Evolutionary conservation across 2,113 vertebrate genomes (phyloP).

Genomic region (Edolisoma coerulescens): DNA sequence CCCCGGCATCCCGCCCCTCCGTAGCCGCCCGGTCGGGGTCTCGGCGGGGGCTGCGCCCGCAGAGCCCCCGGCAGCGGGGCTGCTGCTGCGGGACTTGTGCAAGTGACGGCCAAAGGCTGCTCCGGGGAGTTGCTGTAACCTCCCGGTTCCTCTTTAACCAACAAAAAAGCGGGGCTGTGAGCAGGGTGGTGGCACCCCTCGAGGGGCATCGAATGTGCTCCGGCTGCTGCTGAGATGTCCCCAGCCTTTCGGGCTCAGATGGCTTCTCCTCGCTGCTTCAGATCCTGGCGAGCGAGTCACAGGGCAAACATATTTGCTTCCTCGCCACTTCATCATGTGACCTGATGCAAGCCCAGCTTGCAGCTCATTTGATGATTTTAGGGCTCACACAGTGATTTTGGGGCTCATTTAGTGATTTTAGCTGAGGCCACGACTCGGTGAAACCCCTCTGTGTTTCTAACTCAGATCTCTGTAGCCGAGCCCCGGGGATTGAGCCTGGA

Average conservation of each 20-base stretch:
- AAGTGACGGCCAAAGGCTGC: neutral
- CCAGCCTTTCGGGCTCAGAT: neutral
- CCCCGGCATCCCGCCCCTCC: neutral
- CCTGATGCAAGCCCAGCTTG: neutral
- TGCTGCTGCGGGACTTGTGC: neutral
- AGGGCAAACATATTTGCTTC: neutral
- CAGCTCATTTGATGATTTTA: neutral
- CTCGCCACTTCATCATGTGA: neutral
- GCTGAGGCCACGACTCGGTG: neutral
- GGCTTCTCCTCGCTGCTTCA: neutral
- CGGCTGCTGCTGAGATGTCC: neutral
- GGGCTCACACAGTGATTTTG: neutral
- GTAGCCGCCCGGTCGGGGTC: neutral
- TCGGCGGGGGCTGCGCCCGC: neutral
- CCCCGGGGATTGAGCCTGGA: rapidly evolving
- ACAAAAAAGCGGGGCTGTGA: rapidly evolving
- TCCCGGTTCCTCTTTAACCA: neutral
- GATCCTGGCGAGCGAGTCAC: neutral
- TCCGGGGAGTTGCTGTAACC: neutral
- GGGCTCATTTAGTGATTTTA: neutral
- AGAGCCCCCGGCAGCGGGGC: neutral
- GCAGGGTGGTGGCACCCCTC: neutral
- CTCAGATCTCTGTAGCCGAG: rapidly evolving
- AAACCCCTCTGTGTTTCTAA: neutral
- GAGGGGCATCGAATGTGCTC: neutral